Percentiles rank a stretch among this genome's conserved stretches.
These are phyloP conservation scores for Heterodera schachtii DNA, from an alignment of 1,140 invertebrate species.

Conservation along the genomic window DNA sequence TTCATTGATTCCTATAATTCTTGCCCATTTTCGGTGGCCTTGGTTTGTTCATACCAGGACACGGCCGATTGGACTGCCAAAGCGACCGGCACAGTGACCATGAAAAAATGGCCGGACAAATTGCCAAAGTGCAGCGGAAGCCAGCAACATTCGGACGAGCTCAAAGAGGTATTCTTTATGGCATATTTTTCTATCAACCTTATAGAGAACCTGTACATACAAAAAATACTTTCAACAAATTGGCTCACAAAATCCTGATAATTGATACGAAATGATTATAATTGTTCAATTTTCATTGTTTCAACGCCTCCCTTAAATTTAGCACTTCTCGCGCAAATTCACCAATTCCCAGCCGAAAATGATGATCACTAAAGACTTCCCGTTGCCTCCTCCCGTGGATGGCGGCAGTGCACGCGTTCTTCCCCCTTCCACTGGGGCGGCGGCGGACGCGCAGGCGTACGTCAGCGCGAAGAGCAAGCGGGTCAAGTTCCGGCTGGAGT, in stretches of 20 bases:
- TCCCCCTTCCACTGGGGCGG: neutral
- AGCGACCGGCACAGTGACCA: constrained; percentile 15
- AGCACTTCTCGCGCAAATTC: neutral
- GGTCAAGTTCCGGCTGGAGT: constrained; percentile 13
- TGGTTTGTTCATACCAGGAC: constrained; percentile 19
- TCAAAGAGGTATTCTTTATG: constrained; percentile 5
- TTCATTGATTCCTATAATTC: too few species aligned
- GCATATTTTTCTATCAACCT: neutral
- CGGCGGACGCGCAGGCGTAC: neutral
- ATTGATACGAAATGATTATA: neutral
- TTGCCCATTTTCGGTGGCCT: constrained; percentile 11
- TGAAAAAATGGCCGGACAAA: constrained; percentile 27
- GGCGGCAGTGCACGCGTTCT: too few species aligned
- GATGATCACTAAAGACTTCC: neutral
- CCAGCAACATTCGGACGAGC: neutral
- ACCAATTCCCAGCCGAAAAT: neutral
- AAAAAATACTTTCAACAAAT: neutral
- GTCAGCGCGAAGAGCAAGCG: neutral
- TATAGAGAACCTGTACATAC: too few species aligned
- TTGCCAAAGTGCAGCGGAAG: neutral
- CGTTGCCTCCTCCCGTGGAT: neutral
- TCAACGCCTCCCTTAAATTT: too few species aligned
- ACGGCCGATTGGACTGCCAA: constrained; percentile 17
- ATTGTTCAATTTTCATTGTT: too few species aligned
- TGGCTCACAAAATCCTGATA: neutral